Evolutionary conservation across 1,140 invertebrate genomes (phyloP), one percentile per base, ranked within the genome.

Genomic region (Formica exsecta): DNA sequence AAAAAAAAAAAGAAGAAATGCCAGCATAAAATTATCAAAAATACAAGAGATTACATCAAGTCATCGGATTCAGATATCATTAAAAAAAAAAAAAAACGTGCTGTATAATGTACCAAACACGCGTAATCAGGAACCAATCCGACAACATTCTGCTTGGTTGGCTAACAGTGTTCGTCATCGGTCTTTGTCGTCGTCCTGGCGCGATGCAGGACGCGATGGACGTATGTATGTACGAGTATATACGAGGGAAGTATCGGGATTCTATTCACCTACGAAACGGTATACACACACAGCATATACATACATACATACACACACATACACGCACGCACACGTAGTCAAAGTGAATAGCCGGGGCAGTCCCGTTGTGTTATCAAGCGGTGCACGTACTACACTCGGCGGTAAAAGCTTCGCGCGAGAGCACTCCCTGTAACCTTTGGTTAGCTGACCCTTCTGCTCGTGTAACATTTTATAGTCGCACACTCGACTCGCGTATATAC

Each of bases 391-490:
- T 54, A 80, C 32, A 68, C 64, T 70, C 76, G 76, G 64, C 32
- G 64, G 32, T 68, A 80, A 80, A 80, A 80, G 76, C 64, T 48
- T 36, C 29, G 62, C 76, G 76, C 65, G 71, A 59, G 76, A 79
- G 41, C 62, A 68, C 76, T 80, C 65, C 75, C 76, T 80, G 64
- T 80, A 70, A 80, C 76, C 64, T 80, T 80, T 54, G 76, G 64
- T 32, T 57, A 57, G 76, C 48, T 80, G 76, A 80, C 76, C 44
- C 76, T 80, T 80, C 76, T 48, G 76, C 76, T 70, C 32, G 76
- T 80, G 76, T 79, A 79, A 29, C 62, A 80, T 70, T 80, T 77
- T 77, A 51, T 51, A 65, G 59, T 64, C 19, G 79, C 61, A 66
- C 29, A 22, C 68, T 85, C 59, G 73, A 51, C 81, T 85, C 61